These are phyloP conservation scores for Lamellibrachia satsuma DNA, from an alignment of 2,888 invertebrate genomes.

Conservation along the genomic window DNA sequence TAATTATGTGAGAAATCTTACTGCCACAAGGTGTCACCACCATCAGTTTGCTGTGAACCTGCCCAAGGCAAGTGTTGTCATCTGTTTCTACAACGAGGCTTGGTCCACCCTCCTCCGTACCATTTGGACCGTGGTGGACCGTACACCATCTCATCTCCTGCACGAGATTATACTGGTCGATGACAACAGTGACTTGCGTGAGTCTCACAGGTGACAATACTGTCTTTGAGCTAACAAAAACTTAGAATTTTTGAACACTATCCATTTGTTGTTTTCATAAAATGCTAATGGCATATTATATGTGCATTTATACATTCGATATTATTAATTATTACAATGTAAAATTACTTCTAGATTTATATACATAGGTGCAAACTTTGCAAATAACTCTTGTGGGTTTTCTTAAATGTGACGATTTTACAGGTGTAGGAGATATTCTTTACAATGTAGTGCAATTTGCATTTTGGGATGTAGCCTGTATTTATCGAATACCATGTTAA, in stretches of 20 bases:
- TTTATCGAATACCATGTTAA: too few relatives aligned
- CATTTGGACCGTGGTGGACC: constrained; percentile 83
- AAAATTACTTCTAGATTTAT: background rate
- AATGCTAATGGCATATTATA: too few relatives aligned
- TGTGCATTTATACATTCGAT: too few relatives aligned
- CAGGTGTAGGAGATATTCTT: too few relatives aligned
- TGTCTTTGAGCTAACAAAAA: too few relatives aligned
- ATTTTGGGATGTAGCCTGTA: too few relatives aligned
- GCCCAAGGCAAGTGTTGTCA: constrained; percentile 84
- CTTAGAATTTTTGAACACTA: too few relatives aligned
- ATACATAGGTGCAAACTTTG: too few relatives aligned
- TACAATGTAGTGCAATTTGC: too few relatives aligned
- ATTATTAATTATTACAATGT: background rate
- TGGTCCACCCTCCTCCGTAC: constrained; percentile 86
- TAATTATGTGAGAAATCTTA: background rate
- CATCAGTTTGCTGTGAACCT: constrained; percentile 65
- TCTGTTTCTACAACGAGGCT: constrained; percentile 97
- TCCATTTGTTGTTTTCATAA: too few relatives aligned
- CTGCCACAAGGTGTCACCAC: constrained; percentile 21
- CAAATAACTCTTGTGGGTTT: too few relatives aligned
- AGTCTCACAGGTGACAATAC: constrained; percentile 29
- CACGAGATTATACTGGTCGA: constrained; percentile 92
- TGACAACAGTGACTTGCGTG: constrained; percentile 82
- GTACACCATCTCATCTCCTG: constrained; percentile 78
- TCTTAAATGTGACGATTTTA: too few relatives aligned